Evolutionary conservation across 2,797 vertebrate genomes (phyloP), one percentile per base, ranked within the genome.

Genomic region (Falco berigora): DNA sequence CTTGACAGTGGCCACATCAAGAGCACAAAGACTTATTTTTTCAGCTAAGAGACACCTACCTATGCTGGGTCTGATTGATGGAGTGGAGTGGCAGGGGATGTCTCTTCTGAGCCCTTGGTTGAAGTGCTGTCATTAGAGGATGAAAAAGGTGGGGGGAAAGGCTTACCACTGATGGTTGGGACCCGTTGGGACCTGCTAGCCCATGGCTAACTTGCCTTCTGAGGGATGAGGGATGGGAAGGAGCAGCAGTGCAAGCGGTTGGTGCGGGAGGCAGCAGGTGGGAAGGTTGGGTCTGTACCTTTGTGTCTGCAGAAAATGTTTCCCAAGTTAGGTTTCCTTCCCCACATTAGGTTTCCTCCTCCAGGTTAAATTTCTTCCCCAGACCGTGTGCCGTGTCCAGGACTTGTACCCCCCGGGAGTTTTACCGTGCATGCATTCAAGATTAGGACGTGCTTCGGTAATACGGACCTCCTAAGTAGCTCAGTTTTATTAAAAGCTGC

Each of bases 351-450:
- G 36, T 55, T 83, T 86, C 21, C 23, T 80, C 14, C 27, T 50
- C 49, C 69, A 77, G 23, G 13, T 62, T 19, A 49, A 5, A 38
- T 49, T 93, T 90, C 42, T 28, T 76, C 22, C 50, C n/a, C 49
- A 71, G 36, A 16, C 6, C 2, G 13, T n/a, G 61, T 0, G 3
- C 34, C 0, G 0, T 47, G n/a, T 21, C 34, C 47, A 17, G 69
- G 58, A 74, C 79, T 80, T 52, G n/a, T 28, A 3, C 2, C 8
- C 22, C 16, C 34, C 1, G 0, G 27, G 73, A 66, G 10, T 42
- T 79, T 55, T 63, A 42, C n/a, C 14, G 20, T 50, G 36, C 2
- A 4, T 3, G 2, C 28, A 7, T 42, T 64, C 30, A 53, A 63
- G 49, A 17, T 91, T 17, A 56, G 46, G 68, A 88, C 16, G 42